Evolutionary conservation across 2,113 vertebrate species (phyloP), one percentile per base, ranked within the genome.

Genomic region (Taxidea taxus): DNA sequence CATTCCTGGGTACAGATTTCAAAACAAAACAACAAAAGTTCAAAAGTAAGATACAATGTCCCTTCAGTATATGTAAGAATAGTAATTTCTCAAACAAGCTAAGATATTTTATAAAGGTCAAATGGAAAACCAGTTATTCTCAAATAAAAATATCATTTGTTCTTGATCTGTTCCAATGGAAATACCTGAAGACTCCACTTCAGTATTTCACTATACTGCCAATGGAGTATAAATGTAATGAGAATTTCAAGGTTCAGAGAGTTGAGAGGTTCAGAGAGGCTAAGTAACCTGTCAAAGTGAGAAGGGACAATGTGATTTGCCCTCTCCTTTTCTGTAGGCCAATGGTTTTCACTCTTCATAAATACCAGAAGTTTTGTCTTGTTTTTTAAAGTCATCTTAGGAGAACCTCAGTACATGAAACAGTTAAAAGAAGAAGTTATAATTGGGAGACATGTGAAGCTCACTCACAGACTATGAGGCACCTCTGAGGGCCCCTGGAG

Each of bases 1-100:
- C 99, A 99, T 99, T 90, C 99, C 99, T 99, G 96, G 98, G 93
- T 15, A 88, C 58, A 97, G 66, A 95, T 90, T 95, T 93, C 68
- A 80, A 97, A 97, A 97, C 25, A 66, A 96, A 87, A 72, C n/a
- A 68, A 85, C n/a, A 86, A 83, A 47, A 78, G 62, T 86, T 90
- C 34, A 97, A 81, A 95, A 80, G 39, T 49, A 80, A 95, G 66
- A 91, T 34, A 95, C 94, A 95, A 94, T 51, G 27, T 44, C 37
- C n/a, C 77, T 90, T 77, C 0, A 42, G 39, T 37, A 54, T 68
- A 64, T 18, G 10, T 20, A 84, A 94, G 74, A 91, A 74, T 2
- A 87, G 14, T 80, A 70, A 93, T 91, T 92, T 94, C 13, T n/a
- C 58, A 77, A 23, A 0, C 27, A 78, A 95, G 70, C 15, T 13